A percentile compares a stretch with the other conserved stretches of the same genome.
Evolutionary conservation across 2,888 invertebrate species (phyloP).

Genomic region (Eupithecia subumbrata): DNA sequence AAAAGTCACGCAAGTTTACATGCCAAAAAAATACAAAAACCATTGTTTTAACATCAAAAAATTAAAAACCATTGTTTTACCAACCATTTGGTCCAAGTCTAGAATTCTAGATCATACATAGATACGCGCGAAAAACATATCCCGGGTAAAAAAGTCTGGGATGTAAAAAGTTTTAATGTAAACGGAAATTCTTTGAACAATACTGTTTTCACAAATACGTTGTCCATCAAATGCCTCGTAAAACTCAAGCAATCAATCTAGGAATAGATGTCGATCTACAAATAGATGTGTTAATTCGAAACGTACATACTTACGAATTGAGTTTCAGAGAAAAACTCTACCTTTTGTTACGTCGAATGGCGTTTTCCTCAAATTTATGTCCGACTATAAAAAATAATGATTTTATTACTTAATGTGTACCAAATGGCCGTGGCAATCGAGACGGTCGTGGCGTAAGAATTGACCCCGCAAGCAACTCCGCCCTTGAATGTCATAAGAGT

Average conservation of each 20-base stretch:
- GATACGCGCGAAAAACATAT: neutral
- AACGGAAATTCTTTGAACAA: conserved; percentile 6
- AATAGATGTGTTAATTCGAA: neutral
- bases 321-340: neutral
- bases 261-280: conserved; percentile 11
- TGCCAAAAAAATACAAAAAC: too few species aligned
- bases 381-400: neutral
- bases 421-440: too few species aligned
- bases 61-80: too few species aligned
- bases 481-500: too few species aligned
- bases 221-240: conserved; percentile 3
- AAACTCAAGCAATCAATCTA: neutral
- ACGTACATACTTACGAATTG: neutral
- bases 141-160: neutral
- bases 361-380: neutral
- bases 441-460: too few species aligned
- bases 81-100: too few species aligned
- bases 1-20: too few species aligned
- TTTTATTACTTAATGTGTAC: too few species aligned
- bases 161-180: neutral
- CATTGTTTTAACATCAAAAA: too few species aligned
- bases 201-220: neutral
- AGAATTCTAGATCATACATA: too few species aligned
- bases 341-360: neutral
- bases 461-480: too few species aligned